phyloP scores from a whole-genome alignment of 2,797 vertebrate species.

The Silurus lanzhouensis region DNA sequence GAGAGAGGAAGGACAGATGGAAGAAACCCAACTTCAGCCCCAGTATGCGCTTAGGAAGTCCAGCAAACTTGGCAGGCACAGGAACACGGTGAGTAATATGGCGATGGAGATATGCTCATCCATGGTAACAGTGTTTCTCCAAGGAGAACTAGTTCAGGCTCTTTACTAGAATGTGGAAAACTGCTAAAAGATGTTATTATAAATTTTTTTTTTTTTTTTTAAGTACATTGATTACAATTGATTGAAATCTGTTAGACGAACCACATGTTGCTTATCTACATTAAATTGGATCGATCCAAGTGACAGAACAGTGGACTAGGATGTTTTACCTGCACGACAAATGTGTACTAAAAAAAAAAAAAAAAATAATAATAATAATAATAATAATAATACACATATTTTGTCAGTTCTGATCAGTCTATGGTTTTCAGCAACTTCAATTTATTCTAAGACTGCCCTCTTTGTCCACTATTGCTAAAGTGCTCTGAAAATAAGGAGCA shows the following conservation, averaged over 20 bases:
- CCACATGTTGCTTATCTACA: not conserved
- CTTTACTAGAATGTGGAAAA: not conserved
- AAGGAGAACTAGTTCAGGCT: not conserved
- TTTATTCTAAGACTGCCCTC: not conserved
- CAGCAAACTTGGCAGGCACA: not conserved
- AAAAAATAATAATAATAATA: too few species aligned
- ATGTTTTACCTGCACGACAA: not conserved
- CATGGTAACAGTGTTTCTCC: not conserved
- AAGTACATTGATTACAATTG: not conserved
- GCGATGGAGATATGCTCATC: not conserved
- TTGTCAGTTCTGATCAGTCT: not conserved
- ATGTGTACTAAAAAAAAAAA: not conserved
- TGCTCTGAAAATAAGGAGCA: conserved; percentile 4
- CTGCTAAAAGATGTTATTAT: not conserved
- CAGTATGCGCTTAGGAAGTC: not conserved
- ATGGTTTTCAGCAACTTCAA: not conserved
- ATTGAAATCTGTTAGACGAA: not conserved
- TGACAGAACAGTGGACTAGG: not conserved
- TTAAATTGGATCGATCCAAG: not conserved
- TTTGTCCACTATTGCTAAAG: not conserved
- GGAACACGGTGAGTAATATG: not conserved
- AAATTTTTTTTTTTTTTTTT: too few species aligned
- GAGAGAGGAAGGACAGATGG: not conserved
- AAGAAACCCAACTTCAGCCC: not conserved
- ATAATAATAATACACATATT: not conserved